These are phyloP conservation scores for Platycnemis pennipes DNA, from an alignment of 2,888 invertebrate genomes.

Conservation along the genomic window DNA sequence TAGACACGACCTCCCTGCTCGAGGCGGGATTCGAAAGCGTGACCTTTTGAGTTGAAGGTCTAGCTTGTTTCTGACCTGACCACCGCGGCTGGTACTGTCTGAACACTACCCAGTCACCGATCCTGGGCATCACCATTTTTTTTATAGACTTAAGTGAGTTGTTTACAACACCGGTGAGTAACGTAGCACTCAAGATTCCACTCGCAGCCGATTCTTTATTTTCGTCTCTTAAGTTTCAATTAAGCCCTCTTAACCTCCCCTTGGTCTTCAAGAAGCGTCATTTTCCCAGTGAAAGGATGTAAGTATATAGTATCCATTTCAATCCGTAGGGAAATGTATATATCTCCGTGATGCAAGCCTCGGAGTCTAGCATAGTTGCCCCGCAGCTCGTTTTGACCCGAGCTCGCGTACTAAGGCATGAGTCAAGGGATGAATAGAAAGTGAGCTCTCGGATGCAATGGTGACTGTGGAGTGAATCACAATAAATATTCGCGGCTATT, in stretches of 20 bases:
- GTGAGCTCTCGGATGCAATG: not conserved
- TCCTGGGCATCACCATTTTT: not conserved
- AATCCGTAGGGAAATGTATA: not conserved
- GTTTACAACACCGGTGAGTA: not conserved
- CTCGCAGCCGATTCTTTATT: not conserved
- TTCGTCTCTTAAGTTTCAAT: not conserved
- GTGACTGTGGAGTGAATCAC: constrained; percentile 16
- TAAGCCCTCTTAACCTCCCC: not conserved
- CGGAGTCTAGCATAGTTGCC: not conserved
- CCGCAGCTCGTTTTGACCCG: not conserved
- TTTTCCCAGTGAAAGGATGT: not conserved
- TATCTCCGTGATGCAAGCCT: not conserved
- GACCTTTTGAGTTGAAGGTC: no score
- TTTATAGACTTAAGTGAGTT: not conserved
- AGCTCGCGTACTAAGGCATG: not conserved
- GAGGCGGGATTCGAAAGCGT: no score
- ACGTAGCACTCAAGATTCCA: not conserved
- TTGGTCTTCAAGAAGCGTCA: not conserved
- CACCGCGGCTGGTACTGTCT: no score
- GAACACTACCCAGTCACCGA: not conserved
- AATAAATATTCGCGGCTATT: constrained; percentile 11
- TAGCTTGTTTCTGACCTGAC: no score
- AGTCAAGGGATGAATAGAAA: not conserved
- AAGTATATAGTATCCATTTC: not conserved
- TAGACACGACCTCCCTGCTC: no score